Base-by-base conservation (phyloP, 2,797 vertebrate species). In the Cynodonichthys magdalenae region DNA sequence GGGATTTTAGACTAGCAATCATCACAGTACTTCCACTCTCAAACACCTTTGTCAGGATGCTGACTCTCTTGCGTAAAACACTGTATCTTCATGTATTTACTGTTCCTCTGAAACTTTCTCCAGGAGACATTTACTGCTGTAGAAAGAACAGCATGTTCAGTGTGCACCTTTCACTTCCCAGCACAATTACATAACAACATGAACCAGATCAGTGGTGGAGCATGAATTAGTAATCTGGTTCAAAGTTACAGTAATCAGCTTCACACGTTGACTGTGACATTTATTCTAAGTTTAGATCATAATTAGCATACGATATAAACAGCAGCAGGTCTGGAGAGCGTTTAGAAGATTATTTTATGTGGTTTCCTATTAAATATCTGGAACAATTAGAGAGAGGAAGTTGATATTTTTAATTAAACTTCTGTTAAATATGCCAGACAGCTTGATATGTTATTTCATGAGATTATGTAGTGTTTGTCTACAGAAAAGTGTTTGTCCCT, bases 181-280 rank as follows among this genome's bases (percentile, higher is more conserved):
- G 63, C n/a, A 15, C 1, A 39, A 28, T 81, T 85, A 57, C 67
- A 56, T 84, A 84, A 87, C 59, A 2, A 3, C 45, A 17, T 14
- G 57, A 77, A 77, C 24, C 27, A 55, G 24, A 72, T 79, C 83
- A 66, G 73, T 83, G 66, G 73, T 27, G 31, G 6, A 27, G 31
- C 75, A 79, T 83, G 54, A 80, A 81, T 84, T 74, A 83, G 47
- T 66, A 55, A 75, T 59, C 49, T 3, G 7, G 58, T 54, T 68
- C 57, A 54, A 6, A 82, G 59, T 54, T 48, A 50, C 44, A 57
- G 61, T 0, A 28, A 51, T 41, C 56, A 50, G 28, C 68, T 49
- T 69, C 29, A 51, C 63, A n/a, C 31, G 20, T 50, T 50, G 42
- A 4, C 61, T 49, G 10, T 6, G 51, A 72, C 36, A 27, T 53